phyloP scores from a whole-genome alignment of 1,140 invertebrate species.

The Diabrotica virgifera region DNA sequence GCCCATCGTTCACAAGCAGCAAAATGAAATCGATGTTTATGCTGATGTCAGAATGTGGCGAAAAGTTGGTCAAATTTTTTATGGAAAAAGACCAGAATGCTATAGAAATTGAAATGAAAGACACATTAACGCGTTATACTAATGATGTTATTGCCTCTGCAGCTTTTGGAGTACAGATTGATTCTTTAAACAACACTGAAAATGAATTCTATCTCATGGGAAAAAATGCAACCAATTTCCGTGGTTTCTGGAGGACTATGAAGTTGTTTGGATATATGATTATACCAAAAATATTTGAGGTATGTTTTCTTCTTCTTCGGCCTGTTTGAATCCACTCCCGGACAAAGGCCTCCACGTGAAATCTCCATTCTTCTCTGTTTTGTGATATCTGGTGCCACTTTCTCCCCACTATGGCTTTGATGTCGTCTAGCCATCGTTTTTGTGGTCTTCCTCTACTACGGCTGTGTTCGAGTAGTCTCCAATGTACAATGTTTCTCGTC shows the following conservation, averaged over 20 bases:
- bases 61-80: slow-evolving; percentile 39
- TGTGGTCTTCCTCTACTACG: too few species aligned
- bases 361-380: too few species aligned
- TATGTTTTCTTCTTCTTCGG: too few species aligned
- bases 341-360: too few species aligned
- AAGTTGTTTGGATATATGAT: slow-evolving; percentile 22
- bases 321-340: too few species aligned
- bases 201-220: slow-evolving; percentile 47
- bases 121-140: slow-evolving; percentile 24
- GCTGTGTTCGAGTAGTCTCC: too few species aligned
- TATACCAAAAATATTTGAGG: slow-evolving; percentile 18
- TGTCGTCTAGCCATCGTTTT: too few species aligned
- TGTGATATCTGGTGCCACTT: too few species aligned
- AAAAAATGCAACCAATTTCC: slow-evolving; percentile 38
- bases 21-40: slow-evolving; percentile 48
- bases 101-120: slow-evolving; percentile 40
- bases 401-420: too few species aligned
- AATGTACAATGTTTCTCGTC: too few species aligned
- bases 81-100: slow-evolving; percentile 29
- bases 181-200: slow-evolving; percentile 45
- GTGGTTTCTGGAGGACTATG: slow-evolving; percentile 15
- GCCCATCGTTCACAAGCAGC: slow-evolving; percentile 47
- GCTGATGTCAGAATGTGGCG: slow-evolving; percentile 26
- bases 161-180: slow-evolving; percentile 47
- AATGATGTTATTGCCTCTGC: slow-evolving; percentile 47